These are phyloP conservation scores for Condylostylus longicornis DNA, from an alignment of 1,140 invertebrate genomes.

Conservation along the genomic window DNA sequence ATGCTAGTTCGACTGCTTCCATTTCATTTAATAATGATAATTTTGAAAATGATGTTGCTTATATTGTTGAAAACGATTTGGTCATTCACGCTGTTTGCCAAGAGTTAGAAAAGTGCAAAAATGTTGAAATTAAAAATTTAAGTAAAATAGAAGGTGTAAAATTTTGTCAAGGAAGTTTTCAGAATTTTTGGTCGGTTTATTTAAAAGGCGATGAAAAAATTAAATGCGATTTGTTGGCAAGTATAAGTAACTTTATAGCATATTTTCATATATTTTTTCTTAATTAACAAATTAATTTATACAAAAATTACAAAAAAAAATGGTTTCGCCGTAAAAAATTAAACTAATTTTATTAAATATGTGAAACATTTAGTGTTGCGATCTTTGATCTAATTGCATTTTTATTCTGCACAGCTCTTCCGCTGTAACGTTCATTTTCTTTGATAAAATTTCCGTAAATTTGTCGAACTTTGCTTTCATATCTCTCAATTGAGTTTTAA, in stretches of 20 bases:
- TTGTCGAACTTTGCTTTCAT: constrained; percentile 19
- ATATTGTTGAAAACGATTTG: constrained; percentile 90
- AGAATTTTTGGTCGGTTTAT: constrained; percentile 31
- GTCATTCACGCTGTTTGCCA: constrained; percentile 57
- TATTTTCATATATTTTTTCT: neutral
- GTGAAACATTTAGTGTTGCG: neutral
- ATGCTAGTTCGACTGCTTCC: constrained; percentile 70
- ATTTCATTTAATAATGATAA: constrained; percentile 71
- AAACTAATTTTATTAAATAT: neutral
- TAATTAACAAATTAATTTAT: neutral
- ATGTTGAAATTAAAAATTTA: constrained; percentile 36
- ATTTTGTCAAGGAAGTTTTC: too few relatives aligned
- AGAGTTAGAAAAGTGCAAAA: constrained; percentile 33
- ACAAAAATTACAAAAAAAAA: neutral
- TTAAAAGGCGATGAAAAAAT: constrained; percentile 37
- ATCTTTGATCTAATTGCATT: constrained; percentile 9
- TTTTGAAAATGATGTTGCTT: constrained; percentile 58
- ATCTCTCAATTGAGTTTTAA: constrained; percentile 17
- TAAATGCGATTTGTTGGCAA: constrained; percentile 34
- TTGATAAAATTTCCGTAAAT: constrained; percentile 19
- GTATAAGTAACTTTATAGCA: neutral
- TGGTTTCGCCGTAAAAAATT: too few relatives aligned
- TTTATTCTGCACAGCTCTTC: constrained; percentile 23
- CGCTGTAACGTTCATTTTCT: constrained; percentile 22
- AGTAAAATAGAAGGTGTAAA: constrained; percentile 37